Percentiles rank a stretch among this genome's conserved stretches.
phyloP scores from a whole-genome alignment of 2,888 invertebrate genomes.

The Coelinius sp. region DNA sequence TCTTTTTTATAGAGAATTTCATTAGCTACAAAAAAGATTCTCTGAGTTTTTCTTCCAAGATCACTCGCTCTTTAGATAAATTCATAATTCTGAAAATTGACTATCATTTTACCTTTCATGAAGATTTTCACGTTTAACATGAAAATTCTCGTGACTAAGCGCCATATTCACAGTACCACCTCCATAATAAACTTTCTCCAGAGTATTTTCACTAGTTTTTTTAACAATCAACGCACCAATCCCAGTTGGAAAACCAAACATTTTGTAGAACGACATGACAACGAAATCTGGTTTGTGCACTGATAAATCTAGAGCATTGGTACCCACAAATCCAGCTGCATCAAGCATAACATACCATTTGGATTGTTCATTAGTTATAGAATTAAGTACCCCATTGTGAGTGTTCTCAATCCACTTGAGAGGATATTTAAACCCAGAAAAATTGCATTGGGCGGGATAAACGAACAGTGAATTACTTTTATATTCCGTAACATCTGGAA shows the following conservation, averaged over 20 bases:
- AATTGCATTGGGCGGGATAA: conserved; percentile 95
- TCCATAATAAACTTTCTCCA: conserved; percentile 87
- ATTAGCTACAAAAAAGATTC: no score
- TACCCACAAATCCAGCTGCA: conserved; percentile 86
- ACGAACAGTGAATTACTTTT: conserved; percentile 78
- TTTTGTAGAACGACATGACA: conserved; percentile 95
- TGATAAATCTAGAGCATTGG: conserved; percentile 83
- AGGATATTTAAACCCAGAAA: conserved; percentile 93
- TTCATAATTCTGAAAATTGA: no score
- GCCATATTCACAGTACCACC: conserved; percentile 94
- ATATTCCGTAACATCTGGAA: not conserved
- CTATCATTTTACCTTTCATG: conserved; percentile 77
- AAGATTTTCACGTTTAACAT: conserved; percentile 79
- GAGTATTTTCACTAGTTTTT: conserved; percentile 75
- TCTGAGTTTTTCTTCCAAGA: no score
- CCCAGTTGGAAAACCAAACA: conserved; percentile 97
- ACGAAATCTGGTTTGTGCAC: conserved; percentile 88
- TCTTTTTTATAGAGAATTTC: no score
- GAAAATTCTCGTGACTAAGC: conserved; percentile 80
- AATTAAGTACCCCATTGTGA: conserved; percentile 75
- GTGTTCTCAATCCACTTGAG: conserved; percentile 79
- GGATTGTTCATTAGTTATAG: conserved; percentile 67
- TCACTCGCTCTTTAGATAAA: no score
- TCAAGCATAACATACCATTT: conserved; percentile 87
- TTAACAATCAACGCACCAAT: conserved; percentile 89